Conservation (phyloP, 2,113 vertebrate species). For the Nothobranchius kuhntae region DNA sequence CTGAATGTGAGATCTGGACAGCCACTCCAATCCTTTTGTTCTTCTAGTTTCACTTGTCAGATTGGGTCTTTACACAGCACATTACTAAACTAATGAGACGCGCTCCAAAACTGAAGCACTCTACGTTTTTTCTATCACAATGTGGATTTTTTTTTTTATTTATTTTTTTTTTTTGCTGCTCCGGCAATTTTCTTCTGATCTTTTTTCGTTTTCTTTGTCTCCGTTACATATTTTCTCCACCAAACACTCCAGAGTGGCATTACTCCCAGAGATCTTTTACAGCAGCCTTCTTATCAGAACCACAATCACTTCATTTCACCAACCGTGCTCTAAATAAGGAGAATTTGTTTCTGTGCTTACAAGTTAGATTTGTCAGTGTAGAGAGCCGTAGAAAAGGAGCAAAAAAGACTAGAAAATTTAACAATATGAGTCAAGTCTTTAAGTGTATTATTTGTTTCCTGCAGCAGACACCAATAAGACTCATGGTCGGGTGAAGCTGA, state of each 20-base stretch:
- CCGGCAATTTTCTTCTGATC: conserved; percentile 15
- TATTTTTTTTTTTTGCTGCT: background rate
- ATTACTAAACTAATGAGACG: conserved; percentile 50
- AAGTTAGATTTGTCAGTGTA: background rate
- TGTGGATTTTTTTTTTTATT: background rate
- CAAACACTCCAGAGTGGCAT: conserved; percentile 33
- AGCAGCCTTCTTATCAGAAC: conserved; percentile 14
- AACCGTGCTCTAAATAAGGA: background rate
- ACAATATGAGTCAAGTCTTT: too few relatives aligned
- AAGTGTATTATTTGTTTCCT: too few relatives aligned
- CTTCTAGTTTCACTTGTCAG: conserved; percentile 17
- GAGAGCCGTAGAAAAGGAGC: background rate
- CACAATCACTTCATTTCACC: background rate
- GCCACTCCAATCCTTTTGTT: conserved; percentile 13
- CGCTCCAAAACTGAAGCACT: conserved; percentile 23
- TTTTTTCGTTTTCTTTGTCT: conserved; percentile 3
- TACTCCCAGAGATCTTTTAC: conserved; percentile 48
- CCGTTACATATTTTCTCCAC: conserved; percentile 5
- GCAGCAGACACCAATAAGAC: too few relatives aligned
- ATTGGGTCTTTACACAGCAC: conserved; percentile 37
- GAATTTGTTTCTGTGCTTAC: background rate
- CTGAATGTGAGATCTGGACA: conserved; percentile 19
- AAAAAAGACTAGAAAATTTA: too few relatives aligned
- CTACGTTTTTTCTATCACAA: conserved; percentile 14
- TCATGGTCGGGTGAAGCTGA: background rate